Conservation (phyloP, 2,888 invertebrate species). For the Tinea trinotella region DNA sequence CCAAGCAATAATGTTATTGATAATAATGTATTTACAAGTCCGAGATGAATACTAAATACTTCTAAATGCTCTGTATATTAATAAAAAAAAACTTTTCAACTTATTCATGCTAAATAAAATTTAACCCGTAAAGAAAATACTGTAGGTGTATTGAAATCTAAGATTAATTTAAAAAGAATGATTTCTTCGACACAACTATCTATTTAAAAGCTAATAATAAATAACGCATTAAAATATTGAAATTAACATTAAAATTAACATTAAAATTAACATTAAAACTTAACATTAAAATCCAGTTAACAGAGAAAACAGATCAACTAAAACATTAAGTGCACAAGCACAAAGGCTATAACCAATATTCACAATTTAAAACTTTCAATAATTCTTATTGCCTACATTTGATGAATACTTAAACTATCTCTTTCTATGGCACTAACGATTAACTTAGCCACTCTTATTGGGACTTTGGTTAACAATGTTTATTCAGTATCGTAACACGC, state of each 20-base stretch:
- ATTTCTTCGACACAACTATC: not conserved
- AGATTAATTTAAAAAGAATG: not conserved
- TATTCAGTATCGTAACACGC: slow-evolving; percentile 8
- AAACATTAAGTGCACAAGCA: slow-evolving; percentile 1
- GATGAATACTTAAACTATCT: not conserved
- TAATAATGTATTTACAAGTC: not conserved
- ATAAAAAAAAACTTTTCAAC: not conserved
- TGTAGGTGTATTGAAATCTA: slow-evolving; percentile 26
- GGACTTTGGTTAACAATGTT: slow-evolving; percentile 12
- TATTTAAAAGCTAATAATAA: slow-evolving; percentile 62
- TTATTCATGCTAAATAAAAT: slow-evolving; percentile 41
- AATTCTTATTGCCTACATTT: not conserved
- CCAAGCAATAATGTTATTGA: slow-evolving; percentile 18
- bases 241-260: no score
- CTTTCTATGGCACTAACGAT: slow-evolving; percentile 11
- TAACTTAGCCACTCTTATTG: not conserved
- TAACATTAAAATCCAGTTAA: slow-evolving; percentile 63
- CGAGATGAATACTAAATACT: not conserved
- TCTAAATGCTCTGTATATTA: not conserved
- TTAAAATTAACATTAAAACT: no score
- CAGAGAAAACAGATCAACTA: slow-evolving; percentile 48
- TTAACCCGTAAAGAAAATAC: slow-evolving; percentile 55
- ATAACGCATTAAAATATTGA: slow-evolving; percentile 71
- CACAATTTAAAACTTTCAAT: not conserved
- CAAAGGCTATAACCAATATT: slow-evolving; percentile 2